A percentile compares a stretch with the other conserved stretches of the same genome.
phyloP scores from a whole-genome alignment of 2,113 vertebrate species.

The Saccopteryx leptura region DNA sequence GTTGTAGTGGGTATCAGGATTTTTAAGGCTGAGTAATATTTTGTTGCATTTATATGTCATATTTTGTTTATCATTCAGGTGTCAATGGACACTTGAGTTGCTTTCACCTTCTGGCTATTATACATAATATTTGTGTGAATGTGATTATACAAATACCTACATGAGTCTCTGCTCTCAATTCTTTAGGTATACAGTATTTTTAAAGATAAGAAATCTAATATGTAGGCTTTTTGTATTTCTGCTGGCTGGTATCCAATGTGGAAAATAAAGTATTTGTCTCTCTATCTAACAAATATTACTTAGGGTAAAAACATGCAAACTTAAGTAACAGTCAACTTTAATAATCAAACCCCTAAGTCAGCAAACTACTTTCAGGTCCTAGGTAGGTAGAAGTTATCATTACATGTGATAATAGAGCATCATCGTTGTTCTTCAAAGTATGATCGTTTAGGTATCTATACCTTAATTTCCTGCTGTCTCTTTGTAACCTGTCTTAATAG shows the following conservation, averaged over 20 bases:
- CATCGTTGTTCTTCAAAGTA: background rate
- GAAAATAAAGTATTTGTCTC: background rate
- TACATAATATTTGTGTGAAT: background rate
- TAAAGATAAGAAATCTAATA: background rate
- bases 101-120: background rate
- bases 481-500: background rate
- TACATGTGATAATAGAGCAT: background rate
- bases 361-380: background rate
- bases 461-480: background rate
- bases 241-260: background rate
- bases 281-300: background rate
- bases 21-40: background rate
- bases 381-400: background rate
- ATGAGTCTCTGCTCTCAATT: background rate
- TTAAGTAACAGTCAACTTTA: background rate
- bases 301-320: background rate
- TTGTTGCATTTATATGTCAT: background rate
- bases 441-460: background rate
- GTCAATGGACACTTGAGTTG: background rate
- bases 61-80: background rate
- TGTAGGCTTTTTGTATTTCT: background rate
- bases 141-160: background rate
- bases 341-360: background rate
- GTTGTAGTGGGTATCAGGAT: background rate
- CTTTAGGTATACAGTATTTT: background rate